A percentile compares a stretch with the other conserved stretches of the same genome.
These are phyloP conservation scores for western clawed frog (Xenopus tropicalis) DNA, from an alignment of 2,113 vertebrate genomes.

Conservation along the genomic window DNA sequence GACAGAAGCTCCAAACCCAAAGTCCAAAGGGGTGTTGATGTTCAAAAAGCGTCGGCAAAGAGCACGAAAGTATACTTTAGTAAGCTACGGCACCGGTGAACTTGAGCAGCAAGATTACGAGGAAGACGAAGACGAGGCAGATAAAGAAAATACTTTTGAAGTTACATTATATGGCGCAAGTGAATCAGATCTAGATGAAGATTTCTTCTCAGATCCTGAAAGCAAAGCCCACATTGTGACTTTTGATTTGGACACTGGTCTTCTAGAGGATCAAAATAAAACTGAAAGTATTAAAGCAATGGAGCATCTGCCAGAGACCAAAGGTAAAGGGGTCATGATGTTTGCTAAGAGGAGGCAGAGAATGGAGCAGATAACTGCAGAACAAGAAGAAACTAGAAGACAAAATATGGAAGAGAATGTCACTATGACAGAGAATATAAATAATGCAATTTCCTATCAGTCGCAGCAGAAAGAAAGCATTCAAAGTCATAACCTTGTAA, in stretches of 20 bases:
- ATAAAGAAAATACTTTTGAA: slow-evolving; percentile 74
- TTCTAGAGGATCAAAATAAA: slow-evolving; percentile 82
- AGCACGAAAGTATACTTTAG: slow-evolving; percentile 89
- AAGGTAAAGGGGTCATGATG: slow-evolving; percentile 92
- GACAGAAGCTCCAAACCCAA: slow-evolving; percentile 85
- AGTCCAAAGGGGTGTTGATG: slow-evolving; percentile 96
- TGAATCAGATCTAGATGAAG: slow-evolving; percentile 79
- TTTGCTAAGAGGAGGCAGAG: slow-evolving; percentile 86
- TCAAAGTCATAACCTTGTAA: slow-evolving; percentile 53
- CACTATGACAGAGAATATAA: slow-evolving; percentile 47
- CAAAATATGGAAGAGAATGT: slow-evolving; percentile 64
- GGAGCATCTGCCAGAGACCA: slow-evolving; percentile 84
- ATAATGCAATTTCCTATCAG: slow-evolving; percentile 63
- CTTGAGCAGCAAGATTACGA: slow-evolving; percentile 71
- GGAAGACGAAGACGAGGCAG: slow-evolving; percentile 67
- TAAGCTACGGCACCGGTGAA: slow-evolving; percentile 96
- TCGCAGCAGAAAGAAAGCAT: slow-evolving; percentile 50
- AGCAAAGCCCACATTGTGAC: slow-evolving; percentile 68
- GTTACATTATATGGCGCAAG: slow-evolving; percentile 66
- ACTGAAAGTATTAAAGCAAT: slow-evolving; percentile 70
- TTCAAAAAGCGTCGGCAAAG: slow-evolving; percentile 93
- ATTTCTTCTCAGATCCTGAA: slow-evolving; percentile 71
- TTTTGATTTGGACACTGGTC: slow-evolving; percentile 82
- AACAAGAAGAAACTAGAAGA: slow-evolving; percentile 81
- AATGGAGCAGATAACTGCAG: slow-evolving; percentile 90